Evolutionary conservation across 2,113 vertebrate species (phyloP), one percentile per base, ranked within the genome.

Genomic region (Axis porcinus): DNA sequence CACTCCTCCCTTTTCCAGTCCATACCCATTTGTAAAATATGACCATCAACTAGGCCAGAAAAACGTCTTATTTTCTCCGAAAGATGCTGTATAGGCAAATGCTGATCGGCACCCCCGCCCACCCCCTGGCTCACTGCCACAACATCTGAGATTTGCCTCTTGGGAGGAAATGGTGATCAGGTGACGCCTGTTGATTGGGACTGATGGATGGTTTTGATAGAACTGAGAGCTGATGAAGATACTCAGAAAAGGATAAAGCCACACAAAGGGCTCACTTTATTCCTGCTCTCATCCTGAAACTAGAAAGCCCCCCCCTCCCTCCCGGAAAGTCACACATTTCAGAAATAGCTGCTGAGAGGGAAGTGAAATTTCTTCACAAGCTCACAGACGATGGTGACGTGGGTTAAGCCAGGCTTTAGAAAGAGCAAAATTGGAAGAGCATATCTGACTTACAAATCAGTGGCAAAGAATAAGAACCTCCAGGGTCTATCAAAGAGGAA

Each of bases 341-440:
- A 98, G 95, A 98, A 97, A 98, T 96, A 98, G 95, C 93, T 97
- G 54, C 70, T 67, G 94, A 95, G 97, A 97, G 96, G 97, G 97
- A 97, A 96, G 97, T 96, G 83, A 97, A 97, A 94, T 96, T 95
- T 95, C 95, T 98, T 96, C 91, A 60, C 95, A 96, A 54, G 93
- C 94, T 97, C 79, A 70, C 96, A 98, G 97, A 78, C 0, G n/a
- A 87, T 36, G 57, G 84, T 92, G 98, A 96, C 45, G 84, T 96
- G 92, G 96, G 86, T 85, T 97, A 97, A 97, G 95, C 91, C 93
- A 97, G 97, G 96, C 97, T 98, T 98, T 95, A 95, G 96, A 98
- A 98, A 96, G 98, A 98, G 94, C 98, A 98, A 96, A 97, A 98
- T 88, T 97, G 97, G 91, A 97, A 93, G 83, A 78, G 76, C 50